These are phyloP conservation scores for Atlantisia rogersi DNA, from an alignment of 2,113 vertebrate species.

Conservation along the genomic window DNA sequence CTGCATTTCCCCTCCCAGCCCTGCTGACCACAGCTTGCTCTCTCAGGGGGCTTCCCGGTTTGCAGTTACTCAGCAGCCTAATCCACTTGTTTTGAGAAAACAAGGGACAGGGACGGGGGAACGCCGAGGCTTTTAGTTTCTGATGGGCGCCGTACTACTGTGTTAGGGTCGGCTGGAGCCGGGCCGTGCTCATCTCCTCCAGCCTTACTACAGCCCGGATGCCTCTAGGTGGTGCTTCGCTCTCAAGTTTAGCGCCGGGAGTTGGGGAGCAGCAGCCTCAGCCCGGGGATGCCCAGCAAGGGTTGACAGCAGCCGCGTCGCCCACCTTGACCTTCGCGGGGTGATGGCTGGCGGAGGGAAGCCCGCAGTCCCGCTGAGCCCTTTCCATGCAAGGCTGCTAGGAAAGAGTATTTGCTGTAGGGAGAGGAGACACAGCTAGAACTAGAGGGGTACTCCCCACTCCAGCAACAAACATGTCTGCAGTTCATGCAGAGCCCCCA, in stretches of 20 bases:
- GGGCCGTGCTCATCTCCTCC: neutral
- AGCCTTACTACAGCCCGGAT: neutral
- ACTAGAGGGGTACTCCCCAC: neutral
- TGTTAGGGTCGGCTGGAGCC: fast-evolving
- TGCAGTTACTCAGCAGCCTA: neutral
- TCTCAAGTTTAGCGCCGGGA: conserved; percentile 18
- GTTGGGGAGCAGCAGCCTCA: neutral
- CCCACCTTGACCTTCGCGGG: neutral
- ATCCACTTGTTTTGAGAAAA: neutral
- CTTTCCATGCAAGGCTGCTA: neutral
- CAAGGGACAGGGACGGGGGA: neutral
- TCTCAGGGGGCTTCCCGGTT: neutral
- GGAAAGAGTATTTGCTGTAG: neutral
- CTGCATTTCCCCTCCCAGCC: neutral
- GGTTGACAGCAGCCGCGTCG: fast-evolving
- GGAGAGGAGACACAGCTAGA: neutral
- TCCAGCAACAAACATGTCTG: fast-evolving
- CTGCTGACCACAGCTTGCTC: neutral
- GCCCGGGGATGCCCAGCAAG: neutral
- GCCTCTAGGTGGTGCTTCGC: conserved; percentile 76
- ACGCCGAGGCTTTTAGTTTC: neutral
- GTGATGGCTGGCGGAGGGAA: neutral
- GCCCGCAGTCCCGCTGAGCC: neutral
- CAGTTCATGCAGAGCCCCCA: neutral
- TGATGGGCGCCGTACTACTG: fast-evolving